Evolutionary conservation across 2,888 invertebrate genomes (phyloP).

Genomic region (Mythimna lalbum): DNA sequence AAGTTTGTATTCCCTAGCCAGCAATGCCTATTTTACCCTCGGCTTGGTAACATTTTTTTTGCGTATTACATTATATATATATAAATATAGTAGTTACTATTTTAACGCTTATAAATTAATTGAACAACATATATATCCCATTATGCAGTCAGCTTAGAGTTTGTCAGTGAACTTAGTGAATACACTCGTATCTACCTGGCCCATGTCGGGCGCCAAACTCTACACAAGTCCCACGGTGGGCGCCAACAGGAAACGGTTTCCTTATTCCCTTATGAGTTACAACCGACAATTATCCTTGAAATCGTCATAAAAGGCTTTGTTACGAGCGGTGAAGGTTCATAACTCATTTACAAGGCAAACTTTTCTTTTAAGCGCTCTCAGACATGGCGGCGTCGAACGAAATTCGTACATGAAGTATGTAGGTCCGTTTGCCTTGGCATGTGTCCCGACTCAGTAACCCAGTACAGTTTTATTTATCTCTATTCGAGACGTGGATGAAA

Average conservation of each 20-base stretch:
- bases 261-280: constrained; percentile 12
- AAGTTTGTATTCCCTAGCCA: too few relatives aligned
- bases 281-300: constrained; percentile 32
- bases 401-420: constrained; percentile 34
- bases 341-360: constrained; percentile 38
- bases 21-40: too few relatives aligned
- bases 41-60: too few relatives aligned
- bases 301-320: constrained; percentile 35
- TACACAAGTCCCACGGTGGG: constrained; percentile 31
- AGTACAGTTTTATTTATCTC: constrained; percentile 55
- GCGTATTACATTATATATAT: too few relatives aligned
- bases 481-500: constrained; percentile 31
- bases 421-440: constrained; percentile 58
- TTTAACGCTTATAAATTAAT: too few relatives aligned
- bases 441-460: constrained; percentile 59
- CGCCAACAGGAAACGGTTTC: constrained; percentile 49
- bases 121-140: too few relatives aligned
- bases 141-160: too few relatives aligned
- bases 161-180: too few relatives aligned
- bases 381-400: constrained; percentile 61
- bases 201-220: constrained; percentile 33
- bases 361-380: constrained; percentile 44
- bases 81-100: too few relatives aligned
- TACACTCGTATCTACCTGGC: not conserved
- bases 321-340: constrained; percentile 34